Base-by-base conservation (phyloP, 2,797 vertebrate species). In the Alouatta caraya region DNA sequence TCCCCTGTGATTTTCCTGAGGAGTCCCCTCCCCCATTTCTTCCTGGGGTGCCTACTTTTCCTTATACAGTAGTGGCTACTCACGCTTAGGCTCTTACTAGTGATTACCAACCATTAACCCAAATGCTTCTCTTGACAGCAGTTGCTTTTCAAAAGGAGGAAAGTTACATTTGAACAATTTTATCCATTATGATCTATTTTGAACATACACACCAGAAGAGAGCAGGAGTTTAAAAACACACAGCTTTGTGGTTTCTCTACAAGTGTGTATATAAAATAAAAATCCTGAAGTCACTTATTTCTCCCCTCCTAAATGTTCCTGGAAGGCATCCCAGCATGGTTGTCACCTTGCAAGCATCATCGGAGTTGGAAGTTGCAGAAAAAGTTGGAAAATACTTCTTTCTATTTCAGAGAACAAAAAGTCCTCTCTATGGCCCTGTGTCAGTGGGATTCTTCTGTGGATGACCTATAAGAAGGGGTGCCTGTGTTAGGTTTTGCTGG, bases 111-210 rank as follows among this genome's bases (percentile, higher is more conserved):
- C 92, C 90, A 91, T 97, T 96, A 96, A 91, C 88, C 78, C 84
- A 97, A 97, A 92, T 95, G 94, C 89, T 93, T 96, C 96, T 97
- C 80, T 94, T 64, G 94, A 96, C 90, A 88, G 90, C 84, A 95
- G 37, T 96, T 94, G 92, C 97, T 88, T 96, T 96, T 95, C 86
- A 44, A 89, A 94, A 90, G 82, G 75, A 97, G 76, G 6, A 46
- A 84, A 95, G 88, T 78, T 70, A 55, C 75, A 82, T 96, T 93
- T 86, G 90, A 93, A 95, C 97, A 96, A 82, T 97, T 98, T 96
- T 86, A 75, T 88, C 79, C 90, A 91, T 97, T 84, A 96, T 90
- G 96, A 94, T 90, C 96, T 94, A 96, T 97, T 98, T 96, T 93
- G 94, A 97, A 91, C n/a, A 1, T 75, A 76, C 37, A 22, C 37